Percentiles rank a stretch among this genome's conserved stretches.
Conservation (phyloP, 2,113 vertebrate species). For the Amazona guildingii region DNA sequence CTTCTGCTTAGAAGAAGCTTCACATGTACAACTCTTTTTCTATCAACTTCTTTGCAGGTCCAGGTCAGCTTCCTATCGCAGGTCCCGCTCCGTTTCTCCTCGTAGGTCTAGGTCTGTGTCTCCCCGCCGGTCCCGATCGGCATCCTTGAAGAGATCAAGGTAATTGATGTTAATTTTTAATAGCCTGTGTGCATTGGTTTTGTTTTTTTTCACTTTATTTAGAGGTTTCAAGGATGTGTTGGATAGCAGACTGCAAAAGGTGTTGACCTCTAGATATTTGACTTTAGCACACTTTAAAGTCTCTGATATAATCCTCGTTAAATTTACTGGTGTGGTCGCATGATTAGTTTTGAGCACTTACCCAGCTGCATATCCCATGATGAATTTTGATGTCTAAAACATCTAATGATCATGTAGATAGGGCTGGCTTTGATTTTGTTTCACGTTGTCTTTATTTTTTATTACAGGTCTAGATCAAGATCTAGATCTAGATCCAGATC, state of each 20-base stretch:
- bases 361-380: accelerated
- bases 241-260: neutral
- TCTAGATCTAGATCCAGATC: constrained; percentile 85
- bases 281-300: neutral
- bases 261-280: neutral
- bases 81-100: constrained; percentile 85
- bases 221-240: neutral
- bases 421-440: neutral
- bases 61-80: constrained; percentile 77
- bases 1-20: neutral
- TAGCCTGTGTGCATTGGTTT: accelerated
- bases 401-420: accelerated
- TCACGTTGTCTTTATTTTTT: neutral
- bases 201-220: neutral
- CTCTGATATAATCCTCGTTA: neutral
- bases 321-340: neutral
- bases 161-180: constrained; percentile 21
- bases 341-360: accelerated
- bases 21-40: neutral
- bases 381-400: neutral
- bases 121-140: constrained; percentile 81
- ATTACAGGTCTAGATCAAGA: constrained; percentile 77
- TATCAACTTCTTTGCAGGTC: constrained; percentile 63
- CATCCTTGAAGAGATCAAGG: constrained; percentile 85
- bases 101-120: constrained; percentile 83